Percentiles rank a stretch among this genome's conserved stretches.
Conservation (phyloP, 2,888 invertebrate species). For the Ormyrus thymus region DNA sequence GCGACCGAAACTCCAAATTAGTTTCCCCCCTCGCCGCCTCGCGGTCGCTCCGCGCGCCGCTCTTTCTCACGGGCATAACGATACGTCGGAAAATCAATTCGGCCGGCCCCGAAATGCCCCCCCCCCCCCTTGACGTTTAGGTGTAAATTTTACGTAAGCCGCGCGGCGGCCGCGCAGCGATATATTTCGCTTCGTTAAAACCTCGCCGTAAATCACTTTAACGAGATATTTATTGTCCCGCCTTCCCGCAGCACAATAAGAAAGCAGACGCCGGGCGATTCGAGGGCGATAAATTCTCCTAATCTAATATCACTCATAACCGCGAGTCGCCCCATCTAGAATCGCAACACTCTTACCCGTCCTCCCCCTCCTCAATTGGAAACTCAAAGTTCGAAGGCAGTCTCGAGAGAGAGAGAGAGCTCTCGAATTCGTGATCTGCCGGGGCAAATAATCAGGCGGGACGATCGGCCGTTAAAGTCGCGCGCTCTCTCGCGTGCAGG, state of each 20-base stretch:
- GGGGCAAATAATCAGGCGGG: conserved; percentile 31
- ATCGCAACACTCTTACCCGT: no score
- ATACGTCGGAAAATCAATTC: no score
- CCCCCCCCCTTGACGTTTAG: no score
- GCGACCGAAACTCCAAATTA: no score
- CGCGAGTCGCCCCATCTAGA: neutral
- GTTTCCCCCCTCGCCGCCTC: no score
- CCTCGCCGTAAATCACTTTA: conserved; percentile 24
- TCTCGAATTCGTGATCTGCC: conserved; percentile 48
- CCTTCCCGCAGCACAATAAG: neutral
- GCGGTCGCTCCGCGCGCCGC: no score
- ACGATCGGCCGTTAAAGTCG: conserved; percentile 39
- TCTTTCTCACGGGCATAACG: no score
- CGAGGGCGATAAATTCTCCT: conserved; percentile 14
- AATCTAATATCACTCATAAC: conserved; percentile 8
- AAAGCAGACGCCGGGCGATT: neutral
- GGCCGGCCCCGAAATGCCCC: no score
- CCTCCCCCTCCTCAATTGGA: conserved; percentile 3
- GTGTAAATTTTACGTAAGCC: conserved; percentile 32
- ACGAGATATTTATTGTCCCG: conserved; percentile 34
- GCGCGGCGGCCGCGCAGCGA: neutral
- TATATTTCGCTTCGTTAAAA: neutral
- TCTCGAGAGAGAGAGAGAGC: conserved; percentile 8
- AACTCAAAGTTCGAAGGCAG: conserved; percentile 3
- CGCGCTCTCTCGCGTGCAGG: neutral